These are phyloP conservation scores for Microcebus griseorufus DNA, from an alignment of 2,113 vertebrate genomes.

Conservation along the genomic window DNA sequence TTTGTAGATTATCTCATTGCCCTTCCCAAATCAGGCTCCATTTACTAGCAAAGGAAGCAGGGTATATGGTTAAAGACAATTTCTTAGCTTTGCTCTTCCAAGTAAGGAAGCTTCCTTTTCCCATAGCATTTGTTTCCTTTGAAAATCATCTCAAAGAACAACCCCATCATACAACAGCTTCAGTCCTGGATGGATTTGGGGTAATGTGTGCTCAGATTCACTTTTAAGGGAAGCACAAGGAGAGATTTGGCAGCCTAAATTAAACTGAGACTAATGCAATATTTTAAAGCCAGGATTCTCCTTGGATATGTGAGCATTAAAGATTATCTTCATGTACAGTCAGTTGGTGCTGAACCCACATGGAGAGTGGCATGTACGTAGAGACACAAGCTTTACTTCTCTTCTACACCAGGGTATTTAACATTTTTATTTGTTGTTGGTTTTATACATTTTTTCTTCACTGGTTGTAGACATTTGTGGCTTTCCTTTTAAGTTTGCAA, in stretches of 20 bases:
- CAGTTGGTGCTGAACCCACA: not conserved
- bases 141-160: not conserved
- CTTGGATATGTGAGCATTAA: not conserved
- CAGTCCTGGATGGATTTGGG: not conserved
- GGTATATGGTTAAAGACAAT: not conserved
- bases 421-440: conserved; percentile 46
- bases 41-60: not conserved
- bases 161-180: not conserved
- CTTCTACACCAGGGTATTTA: not conserved
- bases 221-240: not conserved
- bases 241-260: not conserved
- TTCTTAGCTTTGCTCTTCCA: not conserved
- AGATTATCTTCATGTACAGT: not conserved
- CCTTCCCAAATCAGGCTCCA: not conserved
- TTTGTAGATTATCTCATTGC: not conserved
- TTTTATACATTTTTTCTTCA: conserved; percentile 43
- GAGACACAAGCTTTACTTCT: not conserved
- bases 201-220: not conserved
- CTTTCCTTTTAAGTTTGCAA: conserved; percentile 62
- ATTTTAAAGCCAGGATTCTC: conserved; percentile 38
- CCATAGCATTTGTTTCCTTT: not conserved
- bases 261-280: not conserved
- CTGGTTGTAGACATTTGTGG: conserved; percentile 59
- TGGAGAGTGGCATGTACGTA: not conserved
- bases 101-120: not conserved